A percentile compares a stretch with the other conserved stretches of the same genome.
Conservation (phyloP, 2,113 vertebrate species). For the Ovibos moschatus region DNA sequence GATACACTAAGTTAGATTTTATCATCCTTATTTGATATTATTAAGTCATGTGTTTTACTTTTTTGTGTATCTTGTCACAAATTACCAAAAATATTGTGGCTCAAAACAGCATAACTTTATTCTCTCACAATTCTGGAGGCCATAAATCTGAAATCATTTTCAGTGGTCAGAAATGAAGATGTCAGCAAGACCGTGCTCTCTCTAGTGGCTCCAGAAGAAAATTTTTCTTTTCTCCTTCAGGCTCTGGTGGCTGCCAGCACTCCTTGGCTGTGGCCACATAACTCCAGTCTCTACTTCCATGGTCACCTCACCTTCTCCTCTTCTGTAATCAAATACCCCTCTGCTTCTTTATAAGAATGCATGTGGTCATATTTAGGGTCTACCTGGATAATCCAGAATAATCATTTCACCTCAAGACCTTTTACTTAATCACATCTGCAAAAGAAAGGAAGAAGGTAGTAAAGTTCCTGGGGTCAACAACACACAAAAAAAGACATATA, state of each 20-base stretch:
- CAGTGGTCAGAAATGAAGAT: background rate
- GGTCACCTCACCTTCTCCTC: background rate
- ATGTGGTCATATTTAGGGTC: background rate
- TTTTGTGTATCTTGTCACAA: background rate
- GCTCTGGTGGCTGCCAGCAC: background rate
- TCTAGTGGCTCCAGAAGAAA: background rate
- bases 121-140: background rate
- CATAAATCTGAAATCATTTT: background rate
- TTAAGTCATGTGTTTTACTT: background rate
- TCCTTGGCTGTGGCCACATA: background rate
- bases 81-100: background rate
- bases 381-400: background rate
- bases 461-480: background rate
- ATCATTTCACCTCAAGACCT: background rate
- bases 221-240: background rate
- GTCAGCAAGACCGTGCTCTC: background rate
- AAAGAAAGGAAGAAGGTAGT: background rate
- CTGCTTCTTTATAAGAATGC: background rate
- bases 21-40: background rate
- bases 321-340: background rate
- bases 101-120: background rate
- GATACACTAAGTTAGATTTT: background rate
- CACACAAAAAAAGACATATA: background rate
- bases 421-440: background rate
- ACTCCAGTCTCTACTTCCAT: background rate